Conservation (phyloP, 2,113 vertebrate genomes). For the Montifringilla adamsi region DNA sequence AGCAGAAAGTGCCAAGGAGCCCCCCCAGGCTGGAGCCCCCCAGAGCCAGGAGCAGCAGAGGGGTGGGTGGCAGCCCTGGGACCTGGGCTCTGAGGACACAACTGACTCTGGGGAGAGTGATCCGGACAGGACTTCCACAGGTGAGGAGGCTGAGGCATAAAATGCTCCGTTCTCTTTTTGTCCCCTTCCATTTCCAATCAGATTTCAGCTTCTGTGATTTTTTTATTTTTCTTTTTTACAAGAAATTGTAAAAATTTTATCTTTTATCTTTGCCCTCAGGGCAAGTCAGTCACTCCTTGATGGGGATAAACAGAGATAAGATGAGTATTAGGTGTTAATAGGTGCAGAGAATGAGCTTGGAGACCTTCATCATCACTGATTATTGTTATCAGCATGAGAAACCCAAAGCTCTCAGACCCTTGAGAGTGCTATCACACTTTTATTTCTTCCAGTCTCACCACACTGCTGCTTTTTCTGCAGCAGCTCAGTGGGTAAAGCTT, state of each 20-base stretch:
- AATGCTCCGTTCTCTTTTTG: not conserved
- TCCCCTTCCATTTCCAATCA: not conserved
- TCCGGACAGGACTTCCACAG: not conserved
- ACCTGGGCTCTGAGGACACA: not conserved
- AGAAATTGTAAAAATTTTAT: too few species aligned
- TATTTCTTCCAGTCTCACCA: not conserved
- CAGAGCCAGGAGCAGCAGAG: not conserved
- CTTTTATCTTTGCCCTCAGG: not conserved
- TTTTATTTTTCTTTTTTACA: not conserved
- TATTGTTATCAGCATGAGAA: not conserved
- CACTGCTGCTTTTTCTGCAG: not conserved
- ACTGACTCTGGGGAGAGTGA: not conserved
- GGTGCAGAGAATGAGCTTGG: not conserved
- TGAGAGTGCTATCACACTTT: not conserved
- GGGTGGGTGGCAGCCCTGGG: not conserved
- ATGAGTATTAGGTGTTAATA: not conserved
- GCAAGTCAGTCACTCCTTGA: not conserved
- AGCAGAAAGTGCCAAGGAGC: not conserved
- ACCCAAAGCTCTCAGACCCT: not conserved
- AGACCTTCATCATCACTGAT: not conserved
- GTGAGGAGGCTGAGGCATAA: constrained; percentile 7
- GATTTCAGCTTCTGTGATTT: not conserved
- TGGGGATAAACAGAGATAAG: not conserved
- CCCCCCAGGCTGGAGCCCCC: not conserved
- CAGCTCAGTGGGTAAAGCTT: not conserved